phyloP scores from a whole-genome alignment of 2,113 vertebrate species.

The Petrocephalus zakoni region DNA sequence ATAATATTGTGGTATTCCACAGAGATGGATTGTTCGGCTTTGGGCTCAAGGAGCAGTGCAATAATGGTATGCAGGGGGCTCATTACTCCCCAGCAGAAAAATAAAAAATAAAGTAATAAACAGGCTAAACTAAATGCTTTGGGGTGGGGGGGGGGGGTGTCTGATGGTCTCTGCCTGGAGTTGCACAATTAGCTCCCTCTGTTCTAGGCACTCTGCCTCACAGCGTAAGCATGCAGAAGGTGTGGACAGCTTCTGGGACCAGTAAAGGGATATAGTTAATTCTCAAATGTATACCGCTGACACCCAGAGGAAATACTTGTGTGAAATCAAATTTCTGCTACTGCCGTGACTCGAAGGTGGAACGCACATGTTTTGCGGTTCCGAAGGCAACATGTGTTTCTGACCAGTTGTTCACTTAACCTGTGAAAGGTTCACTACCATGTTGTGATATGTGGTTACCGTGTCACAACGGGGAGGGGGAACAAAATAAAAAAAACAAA shows the following conservation, averaged over 20 bases:
- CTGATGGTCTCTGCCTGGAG: background rate
- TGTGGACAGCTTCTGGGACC: background rate
- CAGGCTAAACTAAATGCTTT: background rate
- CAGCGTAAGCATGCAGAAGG: background rate
- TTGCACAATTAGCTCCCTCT: background rate
- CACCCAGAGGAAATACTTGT: background rate
- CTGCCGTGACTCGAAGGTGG: background rate
- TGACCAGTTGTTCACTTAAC: conserved; percentile 14
- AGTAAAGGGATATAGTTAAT: conserved; percentile 14
- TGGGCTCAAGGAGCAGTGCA: background rate
- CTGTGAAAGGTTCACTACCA: background rate
- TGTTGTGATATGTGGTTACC: background rate
- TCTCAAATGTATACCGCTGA: background rate
- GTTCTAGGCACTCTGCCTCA: background rate
- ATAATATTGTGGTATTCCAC: conserved; percentile 24
- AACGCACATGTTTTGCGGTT: background rate
- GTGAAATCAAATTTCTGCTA: conserved; percentile 9
- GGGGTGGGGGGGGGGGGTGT: background rate
- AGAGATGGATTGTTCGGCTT: conserved; percentile 1
- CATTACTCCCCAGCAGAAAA: conserved; percentile 14
- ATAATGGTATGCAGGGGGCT: background rate
- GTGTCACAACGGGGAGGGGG: background rate
- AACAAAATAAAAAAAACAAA: background rate
- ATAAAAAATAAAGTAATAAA: background rate
- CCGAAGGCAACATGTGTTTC: conserved; percentile 22